A percentile compares a stretch with the other conserved stretches of the same genome.
These are phyloP conservation scores for Hemichromis elongatus DNA, from an alignment of 2,113 vertebrate species.

Conservation along the genomic window DNA sequence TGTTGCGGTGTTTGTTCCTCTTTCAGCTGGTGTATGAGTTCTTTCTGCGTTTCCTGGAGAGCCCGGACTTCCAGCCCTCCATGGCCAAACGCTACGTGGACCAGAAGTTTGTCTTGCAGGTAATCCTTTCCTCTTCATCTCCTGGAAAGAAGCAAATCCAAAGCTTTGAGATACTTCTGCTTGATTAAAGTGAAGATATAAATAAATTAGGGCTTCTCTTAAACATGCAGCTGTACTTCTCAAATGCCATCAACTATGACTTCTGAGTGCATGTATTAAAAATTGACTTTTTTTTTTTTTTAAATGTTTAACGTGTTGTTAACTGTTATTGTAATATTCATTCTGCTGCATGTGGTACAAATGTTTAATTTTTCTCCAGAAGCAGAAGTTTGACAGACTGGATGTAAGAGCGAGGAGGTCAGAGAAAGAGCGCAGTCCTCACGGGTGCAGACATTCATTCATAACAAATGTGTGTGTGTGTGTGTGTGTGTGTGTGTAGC, in stretches of 20 bases:
- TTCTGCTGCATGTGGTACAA: neutral
- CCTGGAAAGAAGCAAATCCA: neutral
- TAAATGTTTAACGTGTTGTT: neutral
- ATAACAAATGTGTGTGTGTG: neutral
- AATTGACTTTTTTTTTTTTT: neutral
- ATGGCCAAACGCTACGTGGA: slow-evolving; percentile 92
- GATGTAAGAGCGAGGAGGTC: neutral
- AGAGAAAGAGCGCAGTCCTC: neutral
- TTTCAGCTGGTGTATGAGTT: slow-evolving; percentile 89
- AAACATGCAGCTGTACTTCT: neutral
- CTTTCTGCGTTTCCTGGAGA: slow-evolving; percentile 91
- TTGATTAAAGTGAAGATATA: neutral
- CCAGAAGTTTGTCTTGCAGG: slow-evolving; percentile 92
- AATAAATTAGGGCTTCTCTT: slow-evolving; percentile 5
- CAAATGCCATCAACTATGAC: neutral
- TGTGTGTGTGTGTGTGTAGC: slow-evolving; percentile 55
- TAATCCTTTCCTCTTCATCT: slow-evolving; percentile 11
- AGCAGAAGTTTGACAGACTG: neutral
- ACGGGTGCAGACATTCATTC: neutral
- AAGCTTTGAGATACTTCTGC: neutral
- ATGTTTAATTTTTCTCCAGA: neutral
- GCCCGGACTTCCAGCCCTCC: slow-evolving; percentile 90
- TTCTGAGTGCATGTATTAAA: neutral
- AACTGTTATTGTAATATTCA: neutral
- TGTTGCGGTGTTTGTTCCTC: neutral